Conservation (phyloP, 2,888 invertebrate species). For the Nemotelus nigrinus region DNA sequence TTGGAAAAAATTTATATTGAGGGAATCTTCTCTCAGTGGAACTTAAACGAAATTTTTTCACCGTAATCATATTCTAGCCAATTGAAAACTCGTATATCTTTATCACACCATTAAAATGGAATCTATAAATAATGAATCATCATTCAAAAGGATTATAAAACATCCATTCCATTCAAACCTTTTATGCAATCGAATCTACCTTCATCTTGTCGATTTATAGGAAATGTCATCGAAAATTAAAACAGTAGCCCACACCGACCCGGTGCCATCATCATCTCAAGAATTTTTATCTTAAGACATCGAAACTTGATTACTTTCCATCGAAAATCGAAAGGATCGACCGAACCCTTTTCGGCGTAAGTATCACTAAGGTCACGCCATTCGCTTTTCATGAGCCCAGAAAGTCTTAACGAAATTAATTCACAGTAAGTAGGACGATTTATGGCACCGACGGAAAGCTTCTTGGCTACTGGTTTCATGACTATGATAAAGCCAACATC, state of each 20-base stretch:
- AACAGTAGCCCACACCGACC: slow-evolving; percentile 36
- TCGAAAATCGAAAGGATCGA: slow-evolving; percentile 8
- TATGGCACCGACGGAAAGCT: slow-evolving; percentile 19
- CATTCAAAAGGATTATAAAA: neutral
- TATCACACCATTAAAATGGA: neutral
- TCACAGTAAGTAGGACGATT: slow-evolving; percentile 11
- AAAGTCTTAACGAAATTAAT: slow-evolving; percentile 20
- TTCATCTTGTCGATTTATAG: slow-evolving; percentile 14
- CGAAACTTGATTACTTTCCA: slow-evolving; percentile 12
- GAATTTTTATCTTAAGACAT: slow-evolving; percentile 5
- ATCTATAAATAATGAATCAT: neutral
- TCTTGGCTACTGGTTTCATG: slow-evolving; percentile 7
- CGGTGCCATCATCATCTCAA: neutral
- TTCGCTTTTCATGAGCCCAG: neutral
- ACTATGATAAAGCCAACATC: neutral
- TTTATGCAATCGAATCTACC: slow-evolving; percentile 18
- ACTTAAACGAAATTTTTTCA: too few relatives aligned
- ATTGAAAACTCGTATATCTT: too few relatives aligned
- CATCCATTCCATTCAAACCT: slow-evolving; percentile 14
- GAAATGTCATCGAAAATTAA: slow-evolving; percentile 26
- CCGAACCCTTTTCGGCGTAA: neutral
- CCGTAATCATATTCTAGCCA: too few relatives aligned
- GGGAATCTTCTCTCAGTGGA: too few relatives aligned
- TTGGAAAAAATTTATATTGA: too few relatives aligned
- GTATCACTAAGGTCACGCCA: neutral